Percentiles rank a stretch among this genome's conserved stretches.
Evolutionary conservation across 2,797 vertebrate genomes (phyloP).

Genomic region (Sparidentex hasta): DNA sequence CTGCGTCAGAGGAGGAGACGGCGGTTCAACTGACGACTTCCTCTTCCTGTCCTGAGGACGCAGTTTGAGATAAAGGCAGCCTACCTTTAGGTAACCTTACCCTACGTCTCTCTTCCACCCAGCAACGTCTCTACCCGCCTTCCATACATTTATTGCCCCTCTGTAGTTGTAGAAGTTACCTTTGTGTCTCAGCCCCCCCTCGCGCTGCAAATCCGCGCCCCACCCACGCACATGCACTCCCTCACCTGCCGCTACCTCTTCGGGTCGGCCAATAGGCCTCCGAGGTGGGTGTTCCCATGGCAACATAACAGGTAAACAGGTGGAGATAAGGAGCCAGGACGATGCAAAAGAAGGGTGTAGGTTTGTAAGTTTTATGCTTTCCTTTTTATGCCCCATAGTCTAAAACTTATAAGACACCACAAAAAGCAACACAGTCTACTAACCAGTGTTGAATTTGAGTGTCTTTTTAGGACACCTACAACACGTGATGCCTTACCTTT

Average conservation of each 20-base stretch:
- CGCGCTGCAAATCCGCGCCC: neutral
- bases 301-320: conserved; percentile 85
- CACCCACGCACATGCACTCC: conserved; percentile 57
- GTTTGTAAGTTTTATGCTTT: neutral
- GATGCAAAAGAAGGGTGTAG: neutral
- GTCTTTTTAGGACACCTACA: neutral
- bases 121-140: conserved; percentile 6
- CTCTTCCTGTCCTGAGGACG: conserved; percentile 81
- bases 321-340: conserved; percentile 61
- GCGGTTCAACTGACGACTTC: conserved; percentile 81
- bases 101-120: neutral
- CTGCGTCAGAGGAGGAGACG: conserved; percentile 75
- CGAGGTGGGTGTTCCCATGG: conserved; percentile 69
- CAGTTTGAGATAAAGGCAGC: conserved; percentile 11
- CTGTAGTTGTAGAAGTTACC: conserved; percentile 40
- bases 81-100: neutral
- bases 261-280: conserved; percentile 50
- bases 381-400: neutral
- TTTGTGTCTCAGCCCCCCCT: conserved; percentile 46
- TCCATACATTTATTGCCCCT: conserved; percentile 43
- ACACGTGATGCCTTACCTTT: neutral
- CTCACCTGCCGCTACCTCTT: conserved; percentile 72
- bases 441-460: neutral
- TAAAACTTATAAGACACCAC: neutral
- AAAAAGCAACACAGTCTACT: neutral